phyloP scores from a whole-genome alignment of 2,797 vertebrate genomes.

The Mastacembelus armatus region DNA sequence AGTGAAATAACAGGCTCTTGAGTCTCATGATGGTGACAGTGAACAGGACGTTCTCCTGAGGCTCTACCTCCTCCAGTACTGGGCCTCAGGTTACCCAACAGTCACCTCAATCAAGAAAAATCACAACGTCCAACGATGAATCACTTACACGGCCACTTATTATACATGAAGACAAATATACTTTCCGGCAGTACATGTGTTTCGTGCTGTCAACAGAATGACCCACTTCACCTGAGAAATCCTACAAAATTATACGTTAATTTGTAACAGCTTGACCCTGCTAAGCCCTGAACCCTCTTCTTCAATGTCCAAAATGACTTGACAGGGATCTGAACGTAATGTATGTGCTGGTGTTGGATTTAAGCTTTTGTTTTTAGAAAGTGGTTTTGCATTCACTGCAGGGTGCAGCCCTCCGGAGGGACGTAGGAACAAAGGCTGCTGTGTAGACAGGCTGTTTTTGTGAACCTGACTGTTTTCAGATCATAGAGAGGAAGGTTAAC shows the following conservation, averaged over 20 bases:
- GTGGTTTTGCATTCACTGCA: slow-evolving; percentile 47
- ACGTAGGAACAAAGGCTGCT: slow-evolving; percentile 53
- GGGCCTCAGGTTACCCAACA: slow-evolving; percentile 23
- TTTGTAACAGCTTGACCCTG: slow-evolving; percentile 43
- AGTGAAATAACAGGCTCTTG: too few species aligned
- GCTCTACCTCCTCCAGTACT: not conserved
- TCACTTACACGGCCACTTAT: slow-evolving; percentile 38
- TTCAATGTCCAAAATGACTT: slow-evolving; percentile 1
- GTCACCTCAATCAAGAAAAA: slow-evolving; percentile 61
- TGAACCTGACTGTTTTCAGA: slow-evolving; percentile 46
- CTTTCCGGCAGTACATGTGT: slow-evolving; percentile 40
- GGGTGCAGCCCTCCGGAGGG: slow-evolving; percentile 62
- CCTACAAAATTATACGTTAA: slow-evolving; percentile 24
- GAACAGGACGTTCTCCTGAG: slow-evolving; percentile 41
- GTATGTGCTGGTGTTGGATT: slow-evolving; percentile 36
- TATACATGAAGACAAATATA: slow-evolving; percentile 69
- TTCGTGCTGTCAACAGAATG: slow-evolving; percentile 40
- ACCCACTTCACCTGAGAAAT: slow-evolving; percentile 37
- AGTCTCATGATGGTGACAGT: slow-evolving; percentile 39
- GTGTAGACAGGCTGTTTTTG: slow-evolving; percentile 47
- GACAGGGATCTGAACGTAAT: slow-evolving; percentile 31
- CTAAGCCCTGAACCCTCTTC: slow-evolving; percentile 19
- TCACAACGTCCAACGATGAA: slow-evolving; percentile 66
- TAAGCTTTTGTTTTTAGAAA: slow-evolving; percentile 59
- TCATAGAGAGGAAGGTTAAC: slow-evolving; percentile 15